Conservation (phyloP, 2,797 vertebrate species). For the Anguilla obscura region DNA sequence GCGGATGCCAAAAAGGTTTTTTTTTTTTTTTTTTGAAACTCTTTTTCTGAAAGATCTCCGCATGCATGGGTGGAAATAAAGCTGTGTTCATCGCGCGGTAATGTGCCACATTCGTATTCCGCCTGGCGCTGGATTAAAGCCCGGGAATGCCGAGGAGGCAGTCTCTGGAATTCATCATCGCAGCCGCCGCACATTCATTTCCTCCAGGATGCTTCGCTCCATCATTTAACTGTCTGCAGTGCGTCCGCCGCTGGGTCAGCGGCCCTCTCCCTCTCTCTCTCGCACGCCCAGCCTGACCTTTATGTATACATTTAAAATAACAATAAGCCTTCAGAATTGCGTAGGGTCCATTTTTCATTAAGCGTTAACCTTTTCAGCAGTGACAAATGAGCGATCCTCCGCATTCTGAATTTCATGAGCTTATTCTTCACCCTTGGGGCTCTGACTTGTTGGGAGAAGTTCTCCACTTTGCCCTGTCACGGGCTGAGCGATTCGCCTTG, state of each 20-base stretch:
- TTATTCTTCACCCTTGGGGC: background rate
- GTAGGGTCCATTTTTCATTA: conserved; percentile 10
- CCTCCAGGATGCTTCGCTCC: conserved; percentile 45
- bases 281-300: background rate
- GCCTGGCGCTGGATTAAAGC: conserved; percentile 49
- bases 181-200: conserved; percentile 44
- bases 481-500: background rate
- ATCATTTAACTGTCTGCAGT: conserved; percentile 45
- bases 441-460: background rate
- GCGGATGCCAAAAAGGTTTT: conserved; percentile 24
- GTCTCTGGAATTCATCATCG: conserved; percentile 53
- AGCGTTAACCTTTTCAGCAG: conserved; percentile 12
- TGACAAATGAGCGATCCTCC: background rate
- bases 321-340: conserved; percentile 9
- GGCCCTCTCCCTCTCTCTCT: background rate
- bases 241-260: conserved; percentile 36
- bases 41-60: conserved; percentile 16
- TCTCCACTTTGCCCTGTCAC: background rate
- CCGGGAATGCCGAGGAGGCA: conserved; percentile 50
- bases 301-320: background rate
- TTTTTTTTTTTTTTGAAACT: background rate
- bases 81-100: conserved; percentile 59
- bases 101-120: conserved; percentile 62
- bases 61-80: conserved; percentile 50
- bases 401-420: conserved; percentile 17